A percentile compares a stretch with the other conserved stretches of the same genome.
These are phyloP conservation scores for Dichetophora obliterata DNA, from an alignment of 2,888 invertebrate genomes.

Conservation along the genomic window DNA sequence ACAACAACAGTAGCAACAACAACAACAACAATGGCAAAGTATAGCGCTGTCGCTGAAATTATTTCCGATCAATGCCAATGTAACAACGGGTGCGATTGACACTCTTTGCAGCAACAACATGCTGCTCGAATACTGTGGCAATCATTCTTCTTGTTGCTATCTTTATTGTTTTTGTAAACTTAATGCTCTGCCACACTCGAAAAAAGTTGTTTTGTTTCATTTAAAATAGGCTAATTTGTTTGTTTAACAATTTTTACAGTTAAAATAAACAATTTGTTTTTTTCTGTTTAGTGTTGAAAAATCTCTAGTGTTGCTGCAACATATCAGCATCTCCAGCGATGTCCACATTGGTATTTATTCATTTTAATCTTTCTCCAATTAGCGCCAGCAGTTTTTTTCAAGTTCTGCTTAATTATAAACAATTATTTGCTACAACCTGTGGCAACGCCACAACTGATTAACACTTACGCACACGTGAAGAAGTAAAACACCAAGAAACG, in stretches of 20 bases:
- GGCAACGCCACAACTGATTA: not conserved
- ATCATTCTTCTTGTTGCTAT: not conserved
- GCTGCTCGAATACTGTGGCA: not conserved
- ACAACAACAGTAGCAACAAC: constrained; percentile 20
- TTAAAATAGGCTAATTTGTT: no score
- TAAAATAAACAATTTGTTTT: no score
- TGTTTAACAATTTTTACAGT: no score
- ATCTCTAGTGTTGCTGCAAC: no score
- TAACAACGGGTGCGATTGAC: constrained; percentile 46
- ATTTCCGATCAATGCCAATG: constrained; percentile 36
- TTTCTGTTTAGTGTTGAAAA: no score
- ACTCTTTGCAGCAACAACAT: constrained; percentile 8
- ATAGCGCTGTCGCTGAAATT: constrained; percentile 12
- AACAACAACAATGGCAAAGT: constrained; percentile 16
- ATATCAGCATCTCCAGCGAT: no score
- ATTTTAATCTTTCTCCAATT: no score
- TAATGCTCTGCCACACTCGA: not conserved
- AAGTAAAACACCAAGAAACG: no score
- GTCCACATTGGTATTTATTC: no score
- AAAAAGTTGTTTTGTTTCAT: not conserved
- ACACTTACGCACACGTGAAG: no score
- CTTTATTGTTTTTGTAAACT: not conserved
- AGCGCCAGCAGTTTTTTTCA: not conserved
- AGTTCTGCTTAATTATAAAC: not conserved
- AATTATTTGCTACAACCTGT: not conserved